Conservation (phyloP, 2,888 invertebrate genomes). For the Arenicola marina region DNA sequence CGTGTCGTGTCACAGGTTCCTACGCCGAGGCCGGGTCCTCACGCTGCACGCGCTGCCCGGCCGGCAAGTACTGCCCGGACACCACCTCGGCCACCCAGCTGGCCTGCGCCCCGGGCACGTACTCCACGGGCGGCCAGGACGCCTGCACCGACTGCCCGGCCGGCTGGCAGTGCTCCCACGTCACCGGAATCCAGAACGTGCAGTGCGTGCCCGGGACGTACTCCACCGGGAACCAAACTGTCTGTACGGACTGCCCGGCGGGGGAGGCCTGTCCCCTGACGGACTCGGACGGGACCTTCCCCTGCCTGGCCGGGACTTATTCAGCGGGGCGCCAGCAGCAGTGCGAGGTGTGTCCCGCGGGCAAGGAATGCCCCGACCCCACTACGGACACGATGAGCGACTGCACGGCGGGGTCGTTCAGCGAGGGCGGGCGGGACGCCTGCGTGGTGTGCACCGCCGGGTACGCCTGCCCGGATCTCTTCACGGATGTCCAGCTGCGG, state of each 20-base stretch:
- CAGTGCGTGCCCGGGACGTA: constrained; percentile 44
- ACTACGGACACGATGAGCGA: constrained; percentile 36
- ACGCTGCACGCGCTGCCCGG: constrained; percentile 38
- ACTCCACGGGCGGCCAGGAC: constrained; percentile 42
- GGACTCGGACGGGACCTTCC: constrained; percentile 22
- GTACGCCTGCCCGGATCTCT: constrained; percentile 51
- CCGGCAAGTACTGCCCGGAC: constrained; percentile 53
- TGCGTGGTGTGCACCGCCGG: constrained; percentile 53
- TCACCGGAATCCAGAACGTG: constrained; percentile 40
- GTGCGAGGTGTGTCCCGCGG: constrained; percentile 50
- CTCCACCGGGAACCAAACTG: constrained; percentile 18
- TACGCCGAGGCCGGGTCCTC: constrained; percentile 28
- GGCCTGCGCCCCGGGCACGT: constrained; percentile 43
- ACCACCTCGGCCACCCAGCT: constrained; percentile 41
- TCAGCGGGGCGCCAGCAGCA: constrained; percentile 32
- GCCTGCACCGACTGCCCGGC: constrained; percentile 48
- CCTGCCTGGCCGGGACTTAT: constrained; percentile 46
- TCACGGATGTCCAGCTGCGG: constrained; percentile 28
- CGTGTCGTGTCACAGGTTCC: constrained; percentile 30
- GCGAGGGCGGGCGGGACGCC: constrained; percentile 40
- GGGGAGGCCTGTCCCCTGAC: constrained; percentile 39
- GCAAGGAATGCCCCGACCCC: constrained; percentile 45
- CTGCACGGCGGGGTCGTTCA: constrained; percentile 47
- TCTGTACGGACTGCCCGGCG: constrained; percentile 36
- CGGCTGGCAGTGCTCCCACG: constrained; percentile 43